A percentile compares a stretch with the other conserved stretches of the same genome.
These are phyloP conservation scores for Calameuta idolon DNA, from an alignment of 2,888 invertebrate species.

Conservation along the genomic window DNA sequence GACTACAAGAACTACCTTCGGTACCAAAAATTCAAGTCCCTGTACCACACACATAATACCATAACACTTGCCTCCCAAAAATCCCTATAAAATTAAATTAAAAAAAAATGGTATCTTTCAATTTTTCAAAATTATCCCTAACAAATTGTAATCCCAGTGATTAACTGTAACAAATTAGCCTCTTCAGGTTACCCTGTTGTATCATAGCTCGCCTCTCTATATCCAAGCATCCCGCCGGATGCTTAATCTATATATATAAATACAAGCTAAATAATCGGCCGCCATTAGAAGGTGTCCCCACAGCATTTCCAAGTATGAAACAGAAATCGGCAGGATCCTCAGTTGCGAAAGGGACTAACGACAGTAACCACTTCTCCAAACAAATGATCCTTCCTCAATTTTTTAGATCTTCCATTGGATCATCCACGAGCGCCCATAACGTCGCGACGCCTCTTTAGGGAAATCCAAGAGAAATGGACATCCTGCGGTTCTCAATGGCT, in stretches of 20 bases:
- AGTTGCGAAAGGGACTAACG: neutral
- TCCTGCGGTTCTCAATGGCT: constrained; percentile 8
- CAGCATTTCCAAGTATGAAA: neutral
- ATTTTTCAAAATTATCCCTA: neutral
- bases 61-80: neutral
- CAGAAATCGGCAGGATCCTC: neutral
- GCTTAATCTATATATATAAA: neutral
- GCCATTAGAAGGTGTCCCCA: neutral
- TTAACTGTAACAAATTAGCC: neutral
- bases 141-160: neutral
- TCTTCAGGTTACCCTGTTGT: neutral
- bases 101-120: neutral
- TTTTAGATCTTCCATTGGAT: neutral
- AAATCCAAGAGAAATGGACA: constrained; percentile 5
- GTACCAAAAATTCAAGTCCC: neutral
- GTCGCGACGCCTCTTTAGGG: neutral
- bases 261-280: neutral
- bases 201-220: neutral
- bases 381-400: neutral
- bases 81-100: neutral
- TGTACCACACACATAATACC: neutral
- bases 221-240: neutral
- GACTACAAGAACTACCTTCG: neutral
- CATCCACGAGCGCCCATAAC: neutral
- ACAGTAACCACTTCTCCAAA: neutral